Evolutionary conservation across 2,888 invertebrate genomes (phyloP), one percentile per base, ranked within the genome.

Genomic region (Drosophila maculinotata): DNA sequence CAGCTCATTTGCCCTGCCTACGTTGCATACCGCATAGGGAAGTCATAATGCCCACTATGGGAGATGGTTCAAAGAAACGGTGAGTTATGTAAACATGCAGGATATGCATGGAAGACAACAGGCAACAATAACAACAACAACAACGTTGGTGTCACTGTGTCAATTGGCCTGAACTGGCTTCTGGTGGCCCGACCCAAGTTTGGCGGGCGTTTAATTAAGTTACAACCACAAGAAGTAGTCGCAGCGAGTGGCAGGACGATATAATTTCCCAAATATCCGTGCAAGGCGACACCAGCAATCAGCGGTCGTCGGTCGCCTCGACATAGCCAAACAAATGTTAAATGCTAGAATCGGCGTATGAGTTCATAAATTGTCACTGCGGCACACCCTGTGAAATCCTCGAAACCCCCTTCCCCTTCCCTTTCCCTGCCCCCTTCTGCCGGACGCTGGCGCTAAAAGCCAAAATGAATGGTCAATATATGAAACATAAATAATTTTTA

Each of bases 391-490:
- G 28, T 31, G 35, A 45, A 31, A 31, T 45, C 17, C 28, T 17
- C 38, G 23, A 12, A 7, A 5, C 12, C 15, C 4, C 5, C 35
- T 9, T 8, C 15, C 28, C 10, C 15, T 25, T 17, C 47, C 20
- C 17, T n/a, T 7, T 1, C 51, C 15, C 20, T 8, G 6, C n/a
- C 31, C 28, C 23, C 2, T 8, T 6, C 17, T 14, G 7, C 20
- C 20, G 10, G 42, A n/a, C 26, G 31, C 23, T 47, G 67, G 84
- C 80, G 80, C 73, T 82, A 87, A 81, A 81, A 82, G 82, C 85
- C 85, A 86, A 81, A 81, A 81, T 87, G 85, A 81, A 87, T 78
- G 81, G 87, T 87, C 87, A 81, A 81, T 87, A 82, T 73, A 70
- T 79, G 72, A 62, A 68, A 73, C 85, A 87, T 82, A 82, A 87